A percentile compares a stretch with the other conserved stretches of the same genome.
Conservation (phyloP, 35 echinoderm and acorn worm species). For the Ophiothrix spiculata region DNA sequence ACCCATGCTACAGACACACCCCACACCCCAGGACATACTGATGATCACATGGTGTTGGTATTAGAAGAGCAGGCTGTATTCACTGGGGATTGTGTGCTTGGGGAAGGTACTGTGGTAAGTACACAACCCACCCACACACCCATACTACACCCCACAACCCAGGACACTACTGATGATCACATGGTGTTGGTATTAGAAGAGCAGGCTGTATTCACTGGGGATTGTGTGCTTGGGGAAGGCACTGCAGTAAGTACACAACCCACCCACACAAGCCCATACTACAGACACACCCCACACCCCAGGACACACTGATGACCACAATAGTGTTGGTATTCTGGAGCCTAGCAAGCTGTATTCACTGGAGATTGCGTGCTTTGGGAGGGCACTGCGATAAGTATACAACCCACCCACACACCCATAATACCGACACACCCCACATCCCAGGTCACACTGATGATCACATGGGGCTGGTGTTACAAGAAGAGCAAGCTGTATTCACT, state of each 20-base stretch:
- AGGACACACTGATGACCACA: slow-evolving; percentile 83
- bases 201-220: slow-evolving; percentile 81
- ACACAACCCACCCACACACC: no score
- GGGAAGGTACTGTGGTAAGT: slow-evolving; percentile 88
- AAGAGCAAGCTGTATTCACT: slow-evolving; percentile 83
- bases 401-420: no score
- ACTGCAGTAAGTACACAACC: slow-evolving; percentile 69
- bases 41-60: slow-evolving; percentile 89
- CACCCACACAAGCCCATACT: no score
- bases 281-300: no score
- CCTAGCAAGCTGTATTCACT: slow-evolving; percentile 79
- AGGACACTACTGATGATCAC: slow-evolving; percentile 83
- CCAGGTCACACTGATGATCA: slow-evolving; percentile 88
- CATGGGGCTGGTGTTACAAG: slow-evolving; percentile 73
- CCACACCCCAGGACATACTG: slow-evolving; percentile 79
- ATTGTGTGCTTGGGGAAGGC: slow-evolving; percentile 89
- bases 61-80: slow-evolving; percentile 85
- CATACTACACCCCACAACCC: no score
- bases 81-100: slow-evolving; percentile 87
- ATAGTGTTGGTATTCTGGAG: slow-evolving; percentile 73
- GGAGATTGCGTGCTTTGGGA: slow-evolving; percentile 94
- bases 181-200: slow-evolving; percentile 84
- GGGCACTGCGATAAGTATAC: slow-evolving; percentile 69
- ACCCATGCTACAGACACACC: no score
- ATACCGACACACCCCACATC: no score